These are phyloP conservation scores for Apotomis betuletana DNA, from an alignment of 2,888 invertebrate genomes.

Conservation along the genomic window DNA sequence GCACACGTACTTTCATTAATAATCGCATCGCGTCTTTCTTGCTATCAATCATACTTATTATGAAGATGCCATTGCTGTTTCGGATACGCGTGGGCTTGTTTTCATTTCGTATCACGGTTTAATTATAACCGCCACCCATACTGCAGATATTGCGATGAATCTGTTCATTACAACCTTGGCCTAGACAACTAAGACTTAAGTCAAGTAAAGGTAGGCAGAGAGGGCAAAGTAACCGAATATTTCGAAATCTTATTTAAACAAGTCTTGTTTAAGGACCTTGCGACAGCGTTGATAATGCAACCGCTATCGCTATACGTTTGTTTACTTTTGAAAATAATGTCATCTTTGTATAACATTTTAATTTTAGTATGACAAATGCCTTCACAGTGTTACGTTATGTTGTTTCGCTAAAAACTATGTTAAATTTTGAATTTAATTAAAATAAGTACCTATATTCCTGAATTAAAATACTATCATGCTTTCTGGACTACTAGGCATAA, in stretches of 20 bases:
- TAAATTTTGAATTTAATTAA: too few relatives aligned
- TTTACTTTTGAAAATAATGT: constrained; percentile 21
- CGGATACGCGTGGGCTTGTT: constrained; percentile 31
- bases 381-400: too few relatives aligned
- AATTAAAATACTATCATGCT: too few relatives aligned
- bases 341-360: not conserved
- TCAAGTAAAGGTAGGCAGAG: constrained; percentile 19
- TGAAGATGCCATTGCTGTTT: constrained; percentile 21
- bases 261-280: constrained; percentile 38
- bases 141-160: constrained; percentile 31
- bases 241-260: constrained; percentile 38
- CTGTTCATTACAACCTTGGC: constrained; percentile 32
- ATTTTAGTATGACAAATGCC: not conserved
- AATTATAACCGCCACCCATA: constrained; percentile 36
- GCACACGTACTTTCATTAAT: not conserved
- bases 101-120: constrained; percentile 32
- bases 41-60: constrained; percentile 16
- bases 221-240: constrained; percentile 24
- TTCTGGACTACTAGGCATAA: too few relatives aligned
- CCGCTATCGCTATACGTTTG: constrained; percentile 24
- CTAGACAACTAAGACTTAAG: constrained; percentile 28
- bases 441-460: too few relatives aligned
- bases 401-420: too few relatives aligned
- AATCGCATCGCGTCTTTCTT: constrained; percentile 4
- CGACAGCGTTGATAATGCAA: constrained; percentile 35